phyloP scores from a whole-genome alignment of 2,888 invertebrate genomes.

The Drosophila fungiperda region DNA sequence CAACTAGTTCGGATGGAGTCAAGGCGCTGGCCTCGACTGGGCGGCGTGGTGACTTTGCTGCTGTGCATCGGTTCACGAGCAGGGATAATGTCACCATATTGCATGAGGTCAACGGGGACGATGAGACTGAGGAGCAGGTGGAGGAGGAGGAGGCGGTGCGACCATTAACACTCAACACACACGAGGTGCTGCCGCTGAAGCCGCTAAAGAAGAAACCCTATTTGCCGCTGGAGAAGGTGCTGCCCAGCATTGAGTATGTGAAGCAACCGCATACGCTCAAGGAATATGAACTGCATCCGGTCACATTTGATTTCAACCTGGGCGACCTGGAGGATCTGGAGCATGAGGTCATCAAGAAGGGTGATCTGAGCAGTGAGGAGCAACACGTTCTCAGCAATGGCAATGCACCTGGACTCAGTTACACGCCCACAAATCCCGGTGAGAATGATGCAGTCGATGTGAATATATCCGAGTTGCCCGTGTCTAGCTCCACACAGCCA shows the following conservation, averaged over 20 bases:
- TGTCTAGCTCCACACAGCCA: constrained; percentile 33
- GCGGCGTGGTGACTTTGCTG: constrained; percentile 13
- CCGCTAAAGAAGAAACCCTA: constrained; percentile 82
- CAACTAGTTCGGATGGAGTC: neutral
- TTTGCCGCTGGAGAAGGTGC: constrained; percentile 75
- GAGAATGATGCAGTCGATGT: constrained; percentile 62
- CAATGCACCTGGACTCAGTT: constrained; percentile 46
- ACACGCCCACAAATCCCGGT: constrained; percentile 62
- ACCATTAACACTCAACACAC: constrained; percentile 75
- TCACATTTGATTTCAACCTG: constrained; percentile 84
- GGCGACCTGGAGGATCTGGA: constrained; percentile 84
- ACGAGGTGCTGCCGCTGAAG: constrained; percentile 78
- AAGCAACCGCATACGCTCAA: constrained; percentile 75
- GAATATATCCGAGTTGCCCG: constrained; percentile 52
- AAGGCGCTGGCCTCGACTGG: constrained; percentile 40
- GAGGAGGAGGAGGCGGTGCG: constrained; percentile 53
- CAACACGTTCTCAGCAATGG: constrained; percentile 76
- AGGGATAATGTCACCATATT: constrained; percentile 79
- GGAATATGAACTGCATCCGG: constrained; percentile 82
- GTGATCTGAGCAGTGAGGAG: constrained; percentile 81
- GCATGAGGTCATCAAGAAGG: constrained; percentile 82
- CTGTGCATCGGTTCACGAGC: constrained; percentile 32
- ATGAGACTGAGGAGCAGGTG: constrained; percentile 2
- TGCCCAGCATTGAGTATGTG: constrained; percentile 73
- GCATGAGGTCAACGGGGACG: constrained; percentile 61